Evolutionary conservation across 2,888 invertebrate species (phyloP), one percentile per base, ranked within the genome.

Genomic region (Baronia brevicornis): DNA sequence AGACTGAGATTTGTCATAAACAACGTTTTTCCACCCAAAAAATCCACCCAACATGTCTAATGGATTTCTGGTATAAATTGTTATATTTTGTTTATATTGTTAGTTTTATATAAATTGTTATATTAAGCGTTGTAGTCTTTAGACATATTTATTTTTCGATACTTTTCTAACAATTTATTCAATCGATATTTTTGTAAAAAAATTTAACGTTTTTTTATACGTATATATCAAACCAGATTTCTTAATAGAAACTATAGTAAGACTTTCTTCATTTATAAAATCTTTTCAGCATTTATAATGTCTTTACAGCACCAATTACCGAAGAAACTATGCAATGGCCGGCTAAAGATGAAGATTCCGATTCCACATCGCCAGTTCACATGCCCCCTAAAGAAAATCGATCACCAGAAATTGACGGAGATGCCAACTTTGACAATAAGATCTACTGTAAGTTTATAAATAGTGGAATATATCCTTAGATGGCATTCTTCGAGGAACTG

Each of bases 251-350:
- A n/a, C n/a, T n/a, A n/a, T n/a, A n/a, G n/a, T n/a, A n/a, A n/a
- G n/a, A n/a, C n/a, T 5, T 14, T 12, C 2, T 34, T 14, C 14
- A 24, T 7, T 29, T 22, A 22, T 13, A 3, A 20, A 17, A 23
- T n/a, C n/a, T n/a, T n/a, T n/a, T n/a, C n/a, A n/a, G n/a, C n/a
- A n/a, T n/a, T n/a, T n/a, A n/a, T n/a, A n/a, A n/a, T n/a, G n/a
- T 23, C 28, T 29, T 46, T 52, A 19, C 44, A 56, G 48, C 53
- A 49, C 61, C 55, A 3, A 66, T 68, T 1, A 82, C 82, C 12
- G 82, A 82, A 49, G 78, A 73, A 33, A 61, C 68, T 0, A 47
- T 74, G 10, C 77, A 78, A 11, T 80, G 82, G 80, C 69, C 75
- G 11, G 56, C 70, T 6, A 75, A 73, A 43, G 79, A 79, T 19